Evolutionary conservation across 2,113 vertebrate species (phyloP).

Genomic region (Azemiops feae): DNA sequence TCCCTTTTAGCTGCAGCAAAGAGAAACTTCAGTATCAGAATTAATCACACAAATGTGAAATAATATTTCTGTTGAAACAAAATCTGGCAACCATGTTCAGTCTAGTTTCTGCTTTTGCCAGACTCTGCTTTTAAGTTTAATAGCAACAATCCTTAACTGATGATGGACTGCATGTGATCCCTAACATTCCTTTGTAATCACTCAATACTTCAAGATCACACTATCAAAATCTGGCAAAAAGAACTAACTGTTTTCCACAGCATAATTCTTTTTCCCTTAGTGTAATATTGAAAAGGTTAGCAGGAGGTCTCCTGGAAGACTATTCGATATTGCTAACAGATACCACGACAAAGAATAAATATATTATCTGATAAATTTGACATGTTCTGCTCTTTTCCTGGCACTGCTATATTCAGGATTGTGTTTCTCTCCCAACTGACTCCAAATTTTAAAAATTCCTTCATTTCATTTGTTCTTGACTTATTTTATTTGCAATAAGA

Average conservation of each 20-base stretch:
- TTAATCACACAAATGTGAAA: not conserved
- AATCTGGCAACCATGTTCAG: not conserved
- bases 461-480: not conserved
- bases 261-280: not conserved
- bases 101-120: not conserved
- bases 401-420: not conserved
- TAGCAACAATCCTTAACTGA: not conserved
- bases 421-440: not conserved
- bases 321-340: constrained; percentile 3
- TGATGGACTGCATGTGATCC: not conserved
- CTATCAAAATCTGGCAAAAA: not conserved
- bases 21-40: not conserved
- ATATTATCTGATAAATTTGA: not conserved
- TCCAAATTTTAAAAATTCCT: not conserved
- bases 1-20: not conserved
- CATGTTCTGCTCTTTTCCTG: constrained; percentile 2
- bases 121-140: not conserved
- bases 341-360: constrained; percentile 9
- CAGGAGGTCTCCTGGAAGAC: not conserved
- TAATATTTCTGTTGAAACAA: not conserved
- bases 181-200: not conserved
- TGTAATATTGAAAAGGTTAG: not conserved
- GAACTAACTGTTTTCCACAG: not conserved
- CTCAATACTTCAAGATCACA: too few relatives aligned
- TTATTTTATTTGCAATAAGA: not conserved